Conservation (phyloP, 2,888 invertebrate species). For the Dasypogon diadema region DNA sequence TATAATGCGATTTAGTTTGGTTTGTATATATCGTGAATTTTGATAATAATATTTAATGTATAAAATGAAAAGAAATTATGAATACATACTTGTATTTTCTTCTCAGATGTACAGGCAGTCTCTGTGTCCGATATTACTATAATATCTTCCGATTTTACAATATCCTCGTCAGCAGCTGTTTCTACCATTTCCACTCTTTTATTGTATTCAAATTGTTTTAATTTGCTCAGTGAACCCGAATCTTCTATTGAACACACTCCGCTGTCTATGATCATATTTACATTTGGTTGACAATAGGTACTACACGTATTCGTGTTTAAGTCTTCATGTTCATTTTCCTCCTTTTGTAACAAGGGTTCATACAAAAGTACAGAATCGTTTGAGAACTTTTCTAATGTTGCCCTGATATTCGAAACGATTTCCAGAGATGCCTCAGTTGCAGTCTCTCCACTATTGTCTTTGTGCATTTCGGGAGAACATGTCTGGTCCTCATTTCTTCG, state of each 20-base stretch:
- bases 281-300: neutral
- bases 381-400: neutral
- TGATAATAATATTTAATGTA: too few species aligned
- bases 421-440: neutral
- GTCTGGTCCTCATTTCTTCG: neutral
- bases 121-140: conserved; percentile 13
- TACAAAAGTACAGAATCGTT: conserved; percentile 2
- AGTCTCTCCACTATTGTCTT: neutral
- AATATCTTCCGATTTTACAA: neutral
- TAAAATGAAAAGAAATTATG: too few species aligned
- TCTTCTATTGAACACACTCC: neutral
- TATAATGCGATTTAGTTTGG: too few species aligned
- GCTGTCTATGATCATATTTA: neutral
- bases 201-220: conserved; percentile 1
- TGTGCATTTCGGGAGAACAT: neutral
- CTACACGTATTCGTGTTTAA: neutral
- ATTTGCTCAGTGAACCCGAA: neutral
- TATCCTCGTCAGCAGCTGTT: neutral
- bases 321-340: neutral
- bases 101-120: neutral
- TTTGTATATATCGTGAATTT: too few species aligned
- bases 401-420: neutral
- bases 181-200: neutral
- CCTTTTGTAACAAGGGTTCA: neutral
- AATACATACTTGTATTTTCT: neutral